phyloP scores from a whole-genome alignment of 2,888 invertebrate species.

The Corbicula japonica region DNA sequence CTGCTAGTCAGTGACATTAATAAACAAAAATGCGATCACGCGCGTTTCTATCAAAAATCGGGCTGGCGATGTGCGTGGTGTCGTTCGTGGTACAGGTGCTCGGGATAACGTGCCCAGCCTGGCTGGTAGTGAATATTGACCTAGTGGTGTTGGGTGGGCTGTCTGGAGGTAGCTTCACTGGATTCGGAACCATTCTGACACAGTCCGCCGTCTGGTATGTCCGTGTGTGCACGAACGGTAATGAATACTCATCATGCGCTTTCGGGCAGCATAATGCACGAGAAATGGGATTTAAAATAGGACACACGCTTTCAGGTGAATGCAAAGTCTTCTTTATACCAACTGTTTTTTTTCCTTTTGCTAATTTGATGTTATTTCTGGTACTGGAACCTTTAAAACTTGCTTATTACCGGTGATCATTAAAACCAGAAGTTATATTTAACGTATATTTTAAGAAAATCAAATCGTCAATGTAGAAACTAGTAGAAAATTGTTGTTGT shows the following conservation, averaged over 20 bases:
- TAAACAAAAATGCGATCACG: neutral
- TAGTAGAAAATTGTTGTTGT: too few species aligned
- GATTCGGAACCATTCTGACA: conserved; percentile 37
- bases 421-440: too few species aligned
- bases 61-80: neutral
- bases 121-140: conserved; percentile 40
- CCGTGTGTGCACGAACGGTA: conserved; percentile 32
- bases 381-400: too few species aligned
- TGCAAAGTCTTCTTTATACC: too few species aligned
- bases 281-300: conserved; percentile 37
- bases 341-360: too few species aligned
- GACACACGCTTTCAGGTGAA: conserved; percentile 35
- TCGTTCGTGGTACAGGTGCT: conserved; percentile 43
- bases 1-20: too few species aligned
- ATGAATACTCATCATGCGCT: neutral
- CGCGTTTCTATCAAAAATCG: neutral
- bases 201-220: conserved; percentile 45
- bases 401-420: too few species aligned
- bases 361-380: too few species aligned
- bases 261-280: conserved; percentile 27
- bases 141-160: conserved; percentile 16
- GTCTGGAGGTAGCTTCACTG: conserved; percentile 6
- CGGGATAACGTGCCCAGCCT: conserved; percentile 46
- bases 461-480: too few species aligned
- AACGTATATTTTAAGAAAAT: too few species aligned